Evolutionary conservation across 2,113 vertebrate genomes (phyloP).

Genomic region (Saimiri boliviensis): DNA sequence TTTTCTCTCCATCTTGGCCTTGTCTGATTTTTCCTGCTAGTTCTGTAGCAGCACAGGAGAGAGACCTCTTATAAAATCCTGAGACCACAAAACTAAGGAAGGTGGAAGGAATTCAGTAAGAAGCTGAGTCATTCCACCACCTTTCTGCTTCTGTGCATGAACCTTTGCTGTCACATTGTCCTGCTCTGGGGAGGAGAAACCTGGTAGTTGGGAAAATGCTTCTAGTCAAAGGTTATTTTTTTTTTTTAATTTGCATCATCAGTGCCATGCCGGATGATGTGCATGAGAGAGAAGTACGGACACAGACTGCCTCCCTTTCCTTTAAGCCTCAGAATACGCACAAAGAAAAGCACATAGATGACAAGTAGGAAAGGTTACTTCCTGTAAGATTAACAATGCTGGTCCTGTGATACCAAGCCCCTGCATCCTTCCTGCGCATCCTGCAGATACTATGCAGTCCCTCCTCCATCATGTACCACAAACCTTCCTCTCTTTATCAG

Average conservation of each 20-base stretch:
- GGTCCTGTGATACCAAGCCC: accelerated
- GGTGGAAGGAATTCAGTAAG: accelerated
- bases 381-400: neutral
- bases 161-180: no score
- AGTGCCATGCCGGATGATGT: no score
- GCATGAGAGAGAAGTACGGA: accelerated
- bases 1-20: neutral
- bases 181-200: neutral
- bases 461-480: accelerated
- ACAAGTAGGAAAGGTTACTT: neutral
- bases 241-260: neutral
- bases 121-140: accelerated
- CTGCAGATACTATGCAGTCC: accelerated
- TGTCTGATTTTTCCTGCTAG: neutral
- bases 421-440: accelerated
- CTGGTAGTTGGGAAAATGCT: accelerated
- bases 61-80: neutral
- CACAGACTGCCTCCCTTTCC: accelerated
- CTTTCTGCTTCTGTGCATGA: neutral
- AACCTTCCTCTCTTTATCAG: neutral
- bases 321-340: neutral
- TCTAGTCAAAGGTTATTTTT: neutral
- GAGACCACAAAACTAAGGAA: neutral
- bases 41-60: neutral
- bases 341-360: no score